These are phyloP conservation scores for Hemicentrotus pulcherrimus DNA, from an alignment of 35 echinoderm and acorn worm species.

Conservation along the genomic window DNA sequence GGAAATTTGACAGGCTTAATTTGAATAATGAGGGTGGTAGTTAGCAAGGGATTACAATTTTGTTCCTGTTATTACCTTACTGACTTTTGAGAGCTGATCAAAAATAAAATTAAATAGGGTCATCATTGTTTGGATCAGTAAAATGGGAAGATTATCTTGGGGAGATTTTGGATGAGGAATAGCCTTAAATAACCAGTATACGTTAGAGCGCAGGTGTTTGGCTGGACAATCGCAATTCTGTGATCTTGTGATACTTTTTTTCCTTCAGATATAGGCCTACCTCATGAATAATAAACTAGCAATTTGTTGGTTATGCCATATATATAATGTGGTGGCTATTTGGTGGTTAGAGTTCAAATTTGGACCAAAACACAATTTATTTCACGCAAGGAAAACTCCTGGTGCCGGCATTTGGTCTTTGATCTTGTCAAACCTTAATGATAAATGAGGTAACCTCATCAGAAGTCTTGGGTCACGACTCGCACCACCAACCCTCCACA, in stretches of 20 bases:
- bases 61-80: not conserved
- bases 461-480: not conserved
- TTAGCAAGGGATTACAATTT: not conserved
- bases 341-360: conserved; percentile 12
- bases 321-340: not conserved
- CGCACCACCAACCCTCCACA: not conserved
- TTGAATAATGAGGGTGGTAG: not conserved
- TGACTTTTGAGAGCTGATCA: not conserved
- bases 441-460: not conserved
- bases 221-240: not conserved
- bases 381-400: not conserved
- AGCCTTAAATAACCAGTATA: not conserved
- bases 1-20: conserved; percentile 12
- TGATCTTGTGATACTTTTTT: not conserved
- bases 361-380: not conserved
- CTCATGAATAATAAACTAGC: not conserved
- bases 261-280: not conserved
- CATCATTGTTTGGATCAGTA: not conserved
- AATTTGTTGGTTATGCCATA: conserved; percentile 3
- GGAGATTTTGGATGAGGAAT: not conserved
- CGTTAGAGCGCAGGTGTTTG: not conserved
- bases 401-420: not conserved
- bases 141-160: not conserved
- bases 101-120: not conserved
- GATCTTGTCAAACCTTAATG: conserved; percentile 41